A percentile compares a stretch with the other conserved stretches of the same genome.
Evolutionary conservation across 64 coral and sea anemone genomes (phyloP).

Genomic region (Hydrozoanthus tunicans): DNA sequence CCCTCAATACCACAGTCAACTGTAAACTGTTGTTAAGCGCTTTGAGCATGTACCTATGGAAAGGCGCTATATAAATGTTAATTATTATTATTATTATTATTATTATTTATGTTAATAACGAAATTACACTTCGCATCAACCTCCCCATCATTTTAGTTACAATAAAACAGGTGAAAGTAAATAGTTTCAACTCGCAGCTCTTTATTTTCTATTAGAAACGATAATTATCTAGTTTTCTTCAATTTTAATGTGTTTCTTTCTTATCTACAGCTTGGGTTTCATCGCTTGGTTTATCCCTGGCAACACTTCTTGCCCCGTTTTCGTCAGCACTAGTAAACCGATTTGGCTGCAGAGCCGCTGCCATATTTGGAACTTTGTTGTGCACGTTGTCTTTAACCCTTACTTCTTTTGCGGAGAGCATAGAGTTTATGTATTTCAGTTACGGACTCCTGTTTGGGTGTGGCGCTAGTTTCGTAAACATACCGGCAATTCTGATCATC

Average conservation of each 20-base stretch:
- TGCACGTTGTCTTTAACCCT: conserved; percentile 1
- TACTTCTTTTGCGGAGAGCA: conserved; percentile 34
- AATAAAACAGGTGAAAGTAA: too few relatives aligned
- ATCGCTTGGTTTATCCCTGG: conserved; percentile 7
- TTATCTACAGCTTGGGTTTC: conserved; percentile 23
- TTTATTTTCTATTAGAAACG: too few relatives aligned
- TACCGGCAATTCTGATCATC: conserved; percentile 24
- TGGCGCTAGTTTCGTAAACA: conserved; percentile 26
- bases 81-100: too few relatives aligned
- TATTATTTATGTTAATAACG: too few relatives aligned
- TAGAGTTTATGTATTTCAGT: conserved; percentile 31
- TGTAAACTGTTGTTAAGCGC: too few relatives aligned
- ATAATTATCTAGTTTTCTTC: too few relatives aligned
- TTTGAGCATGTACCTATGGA: too few relatives aligned
- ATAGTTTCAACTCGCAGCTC: too few relatives aligned
- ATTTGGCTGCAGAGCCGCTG: conserved; percentile 7
- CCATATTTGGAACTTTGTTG: conserved; percentile 28
- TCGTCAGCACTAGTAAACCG: conserved; percentile 15
- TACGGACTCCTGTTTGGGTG: conserved; percentile 36
- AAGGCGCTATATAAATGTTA: too few relatives aligned
- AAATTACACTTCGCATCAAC: too few relatives aligned
- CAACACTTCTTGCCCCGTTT: not conserved
- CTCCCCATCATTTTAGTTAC: too few relatives aligned
- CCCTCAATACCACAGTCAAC: too few relatives aligned
- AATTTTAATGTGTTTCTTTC: not conserved